A percentile compares a stretch with the other conserved stretches of the same genome.
phyloP scores from a whole-genome alignment of 2,888 invertebrate species.

The Zootermopsis nevadensis region DNA sequence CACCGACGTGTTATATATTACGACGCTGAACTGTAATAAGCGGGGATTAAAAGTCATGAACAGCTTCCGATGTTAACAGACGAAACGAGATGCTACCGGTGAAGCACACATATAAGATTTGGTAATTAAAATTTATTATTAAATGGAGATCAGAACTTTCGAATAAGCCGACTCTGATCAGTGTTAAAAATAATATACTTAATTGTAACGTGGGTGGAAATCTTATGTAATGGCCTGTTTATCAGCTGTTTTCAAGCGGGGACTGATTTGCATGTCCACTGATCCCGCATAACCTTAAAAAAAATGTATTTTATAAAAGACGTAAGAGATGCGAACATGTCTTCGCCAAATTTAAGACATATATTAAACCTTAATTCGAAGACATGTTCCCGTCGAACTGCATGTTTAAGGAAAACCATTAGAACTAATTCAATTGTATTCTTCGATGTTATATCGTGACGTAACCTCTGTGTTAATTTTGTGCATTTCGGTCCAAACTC shows the following conservation, averaged over 20 bases:
- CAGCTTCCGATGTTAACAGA: too few species aligned
- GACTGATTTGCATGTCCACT: neutral
- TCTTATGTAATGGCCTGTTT: neutral
- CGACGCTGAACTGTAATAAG: too few species aligned
- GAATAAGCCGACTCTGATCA: too few species aligned
- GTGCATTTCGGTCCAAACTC: neutral
- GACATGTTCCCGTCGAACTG: neutral
- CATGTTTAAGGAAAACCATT: neutral
- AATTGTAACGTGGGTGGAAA: neutral
- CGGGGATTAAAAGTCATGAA: too few species aligned
- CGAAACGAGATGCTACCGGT: too few species aligned
- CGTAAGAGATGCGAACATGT: neutral
- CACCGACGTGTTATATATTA: too few species aligned
- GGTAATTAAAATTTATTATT: too few species aligned
- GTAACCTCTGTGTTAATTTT: neutral
- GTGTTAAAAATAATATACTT: neutral
- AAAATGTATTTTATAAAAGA: neutral
- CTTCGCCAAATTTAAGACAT: neutral
- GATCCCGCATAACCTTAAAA: neutral
- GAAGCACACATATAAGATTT: too few species aligned
- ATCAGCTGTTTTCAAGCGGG: neutral
- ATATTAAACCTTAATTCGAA: neutral
- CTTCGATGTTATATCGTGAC: neutral
- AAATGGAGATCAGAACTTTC: too few species aligned
- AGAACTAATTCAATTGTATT: neutral